Evolutionary conservation across 2,888 invertebrate species (phyloP).

Genomic region (Sarcophaga subvicina): DNA sequence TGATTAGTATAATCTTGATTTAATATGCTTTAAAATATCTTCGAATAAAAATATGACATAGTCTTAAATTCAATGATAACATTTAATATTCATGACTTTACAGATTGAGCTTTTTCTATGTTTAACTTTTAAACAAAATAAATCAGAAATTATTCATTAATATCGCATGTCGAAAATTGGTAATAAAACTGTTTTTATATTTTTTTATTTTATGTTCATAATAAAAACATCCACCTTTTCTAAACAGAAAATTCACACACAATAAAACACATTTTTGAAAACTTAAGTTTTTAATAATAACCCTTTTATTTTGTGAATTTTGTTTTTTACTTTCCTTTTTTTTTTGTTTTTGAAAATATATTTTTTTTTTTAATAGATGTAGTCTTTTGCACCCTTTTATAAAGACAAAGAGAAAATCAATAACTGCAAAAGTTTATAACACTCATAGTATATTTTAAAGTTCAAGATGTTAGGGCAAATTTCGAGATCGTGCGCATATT

Average conservation of each 20-base stretch:
- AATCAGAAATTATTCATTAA: conserved; percentile 25
- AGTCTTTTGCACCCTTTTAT: conserved; percentile 52
- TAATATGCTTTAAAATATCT: conserved; percentile 6
- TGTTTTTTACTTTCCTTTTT: conserved; percentile 20
- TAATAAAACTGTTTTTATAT: conserved; percentile 31
- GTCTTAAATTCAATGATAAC: conserved; percentile 12
- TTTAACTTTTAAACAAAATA: conserved; percentile 15
- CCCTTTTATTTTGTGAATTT: conserved; percentile 39
- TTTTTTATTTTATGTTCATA: conserved; percentile 45
- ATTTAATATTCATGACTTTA: conserved; percentile 15
- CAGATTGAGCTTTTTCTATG: conserved; percentile 26
- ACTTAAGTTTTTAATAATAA: conserved; percentile 30
- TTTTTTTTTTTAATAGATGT: neutral
- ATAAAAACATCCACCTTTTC: conserved; percentile 54
- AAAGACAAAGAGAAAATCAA: conserved; percentile 18
- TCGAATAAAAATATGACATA: too few relatives aligned
- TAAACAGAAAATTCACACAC: conserved; percentile 45
- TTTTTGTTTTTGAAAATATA: conserved; percentile 13
- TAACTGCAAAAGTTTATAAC: conserved; percentile 21
- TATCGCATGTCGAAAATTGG: conserved; percentile 53
- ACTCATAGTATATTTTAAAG: conserved; percentile 31
- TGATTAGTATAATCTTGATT: conserved; percentile 29
- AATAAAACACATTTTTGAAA: conserved; percentile 47
- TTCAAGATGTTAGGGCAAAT: conserved; percentile 36
- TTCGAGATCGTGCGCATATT: conserved; percentile 50